Evolutionary conservation across 2,113 vertebrate genomes (phyloP).

Genomic region (Axis porcinus): DNA sequence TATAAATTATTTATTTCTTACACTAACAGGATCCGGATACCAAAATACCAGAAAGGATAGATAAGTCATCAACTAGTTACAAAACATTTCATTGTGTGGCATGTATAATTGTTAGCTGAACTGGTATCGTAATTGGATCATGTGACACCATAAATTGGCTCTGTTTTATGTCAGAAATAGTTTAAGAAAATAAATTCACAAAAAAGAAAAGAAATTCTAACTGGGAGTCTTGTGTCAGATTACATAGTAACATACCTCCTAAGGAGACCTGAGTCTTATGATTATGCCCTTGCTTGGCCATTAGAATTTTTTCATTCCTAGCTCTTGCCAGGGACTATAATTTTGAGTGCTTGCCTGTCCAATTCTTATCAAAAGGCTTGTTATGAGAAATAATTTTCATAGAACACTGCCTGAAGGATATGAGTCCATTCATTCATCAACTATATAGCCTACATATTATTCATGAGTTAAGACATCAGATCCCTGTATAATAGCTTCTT

Average conservation of each 20-base stretch:
- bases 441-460: neutral
- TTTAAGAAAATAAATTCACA: neutral
- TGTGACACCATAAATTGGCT: neutral
- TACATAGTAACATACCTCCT: neutral
- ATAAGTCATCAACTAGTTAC: neutral
- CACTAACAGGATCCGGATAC: neutral
- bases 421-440: neutral
- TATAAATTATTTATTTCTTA: neutral
- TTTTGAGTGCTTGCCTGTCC: neutral
- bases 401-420: neutral
- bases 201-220: neutral
- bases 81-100: neutral
- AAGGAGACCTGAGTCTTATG: neutral
- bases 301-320: constrained; percentile 20
- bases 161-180: constrained; percentile 33
- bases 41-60: neutral
- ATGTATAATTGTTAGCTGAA: neutral
- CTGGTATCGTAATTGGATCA: neutral
- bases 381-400: neutral
- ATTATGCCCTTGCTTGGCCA: constrained; percentile 2
- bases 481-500: neutral
- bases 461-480: neutral
- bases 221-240: neutral
- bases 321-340: neutral
- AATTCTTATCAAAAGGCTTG: constrained; percentile 15